Conservation (phyloP, 2,888 invertebrate species). For the Gandaritis pyraliata region DNA sequence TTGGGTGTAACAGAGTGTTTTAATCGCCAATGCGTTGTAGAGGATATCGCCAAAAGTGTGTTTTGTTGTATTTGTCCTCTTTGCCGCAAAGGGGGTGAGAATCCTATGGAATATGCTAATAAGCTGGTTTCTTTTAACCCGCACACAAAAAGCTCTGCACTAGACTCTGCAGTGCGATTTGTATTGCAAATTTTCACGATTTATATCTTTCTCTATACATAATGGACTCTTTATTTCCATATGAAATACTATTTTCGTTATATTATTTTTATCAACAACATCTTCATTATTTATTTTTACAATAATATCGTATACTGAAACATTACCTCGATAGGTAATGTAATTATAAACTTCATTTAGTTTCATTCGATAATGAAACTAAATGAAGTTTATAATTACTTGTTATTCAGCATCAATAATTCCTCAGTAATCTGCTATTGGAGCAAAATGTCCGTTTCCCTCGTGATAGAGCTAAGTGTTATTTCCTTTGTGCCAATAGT, state of each 20-base stretch:
- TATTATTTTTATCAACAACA: slow-evolving; percentile 7
- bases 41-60: slow-evolving; percentile 55
- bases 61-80: slow-evolving; percentile 47
- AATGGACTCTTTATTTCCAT: slow-evolving; percentile 17
- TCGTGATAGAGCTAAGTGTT: slow-evolving; percentile 52
- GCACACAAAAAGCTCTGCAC: slow-evolving; percentile 83
- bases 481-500: slow-evolving; percentile 73
- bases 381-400: neutral
- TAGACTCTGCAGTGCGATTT: slow-evolving; percentile 83
- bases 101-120: slow-evolving; percentile 79
- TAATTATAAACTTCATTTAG: too few relatives aligned
- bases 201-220: slow-evolving; percentile 49
- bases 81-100: slow-evolving; percentile 60
- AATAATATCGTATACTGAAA: neutral
- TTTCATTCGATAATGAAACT: too few relatives aligned
- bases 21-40: slow-evolving; percentile 74
- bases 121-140: slow-evolving; percentile 76
- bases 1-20: slow-evolving; percentile 70
- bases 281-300: slow-evolving; percentile 14
- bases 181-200: slow-evolving; percentile 77
- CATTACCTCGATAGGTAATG: neutral
- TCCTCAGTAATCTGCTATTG: slow-evolving; percentile 17
- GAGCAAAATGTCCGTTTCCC: slow-evolving; percentile 39
- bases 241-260: slow-evolving; percentile 1
- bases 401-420: slow-evolving; percentile 10